Base-by-base conservation (phyloP, 2,113 vertebrate species). In the Gopherus flavomarginatus region DNA sequence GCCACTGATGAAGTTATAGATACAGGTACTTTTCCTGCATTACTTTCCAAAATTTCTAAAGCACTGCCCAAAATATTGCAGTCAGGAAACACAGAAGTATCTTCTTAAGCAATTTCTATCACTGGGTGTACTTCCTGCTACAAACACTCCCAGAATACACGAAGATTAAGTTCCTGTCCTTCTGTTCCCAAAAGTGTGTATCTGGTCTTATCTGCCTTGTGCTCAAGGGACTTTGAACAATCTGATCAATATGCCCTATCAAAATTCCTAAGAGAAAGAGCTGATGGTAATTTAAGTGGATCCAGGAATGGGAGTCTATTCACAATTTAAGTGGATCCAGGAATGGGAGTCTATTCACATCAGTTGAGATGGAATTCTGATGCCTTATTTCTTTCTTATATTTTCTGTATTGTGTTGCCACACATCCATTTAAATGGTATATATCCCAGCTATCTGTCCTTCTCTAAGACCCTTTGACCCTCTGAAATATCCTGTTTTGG, bases 231-330 rank as follows among this genome's bases (percentile, higher is more conserved):
- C 86, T 81, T n/a, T 38, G 27, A 2, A 84, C 82, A n/a, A 19
- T 87, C 42, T 53, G 75, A 82, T 29, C 38, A 87, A 54, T 5
- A 4, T 57, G 38, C 38, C 92, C 77, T 86, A n/a, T 21, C 90
- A 65, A 47, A 90, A 89, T 80, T 94, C 38, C 88, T 49, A 84
- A 86, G 47, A 57, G 78, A 59, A 89, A 27, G 77, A 89, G 86
- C 80, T 4, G 59, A 47, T 49, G 75, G 44, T 69, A 54, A 77
- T 93, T 47, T 44, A 5, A 90, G 26, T 27, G 21, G 38, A 26
- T 26, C 72, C 6, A 4, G n/a, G 92, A 35, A 80, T 2, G 59
- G 9, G 27, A 94, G 52, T 86, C 52, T 90, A 9, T 49, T 35
- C 26, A 4, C 54, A 49, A 77, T 93, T 47, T 44, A 5, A 90